Conservation (phyloP, 2,888 invertebrate species). For the Ypsolopha sequella region DNA sequence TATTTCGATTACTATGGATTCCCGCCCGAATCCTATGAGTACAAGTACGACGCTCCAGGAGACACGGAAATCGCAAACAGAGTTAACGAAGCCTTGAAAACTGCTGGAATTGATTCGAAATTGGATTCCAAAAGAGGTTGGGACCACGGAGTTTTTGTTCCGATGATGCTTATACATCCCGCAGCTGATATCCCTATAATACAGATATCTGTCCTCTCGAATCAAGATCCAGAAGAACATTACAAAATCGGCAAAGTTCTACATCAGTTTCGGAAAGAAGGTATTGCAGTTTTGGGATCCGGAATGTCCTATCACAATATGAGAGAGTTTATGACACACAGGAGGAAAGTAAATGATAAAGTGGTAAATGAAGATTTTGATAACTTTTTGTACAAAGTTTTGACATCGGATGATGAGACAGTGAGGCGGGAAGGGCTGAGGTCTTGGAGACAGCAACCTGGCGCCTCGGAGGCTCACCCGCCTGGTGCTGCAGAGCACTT, state of each 20-base stretch:
- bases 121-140: slow-evolving; percentile 52
- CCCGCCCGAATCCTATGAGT: slow-evolving; percentile 54
- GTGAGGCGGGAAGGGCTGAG: slow-evolving; percentile 31
- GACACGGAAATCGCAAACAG: slow-evolving; percentile 42
- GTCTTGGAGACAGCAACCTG: slow-evolving; percentile 40
- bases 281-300: slow-evolving; percentile 48
- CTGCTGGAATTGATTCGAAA: slow-evolving; percentile 42
- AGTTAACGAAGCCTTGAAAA: slow-evolving; percentile 36
- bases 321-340: slow-evolving; percentile 39
- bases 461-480: slow-evolving; percentile 50
- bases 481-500: slow-evolving; percentile 52
- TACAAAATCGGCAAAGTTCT: slow-evolving; percentile 45
- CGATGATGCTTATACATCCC: slow-evolving; percentile 60
- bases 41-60: slow-evolving; percentile 54
- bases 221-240: slow-evolving; percentile 45
- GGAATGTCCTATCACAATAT: slow-evolving; percentile 65
- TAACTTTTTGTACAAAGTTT: slow-evolving; percentile 41
- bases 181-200: slow-evolving; percentile 52
- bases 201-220: slow-evolving; percentile 47
- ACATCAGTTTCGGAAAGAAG: slow-evolving; percentile 48
- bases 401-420: slow-evolving; percentile 35
- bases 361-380: slow-evolving; percentile 55
- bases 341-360: slow-evolving; percentile 12
- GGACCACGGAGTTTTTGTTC: slow-evolving; percentile 65
- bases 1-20: slow-evolving; percentile 63